Evolutionary conservation across 2,888 invertebrate species (phyloP), one percentile per base, ranked within the genome.

Genomic region (Lasioglossum villosulum): DNA sequence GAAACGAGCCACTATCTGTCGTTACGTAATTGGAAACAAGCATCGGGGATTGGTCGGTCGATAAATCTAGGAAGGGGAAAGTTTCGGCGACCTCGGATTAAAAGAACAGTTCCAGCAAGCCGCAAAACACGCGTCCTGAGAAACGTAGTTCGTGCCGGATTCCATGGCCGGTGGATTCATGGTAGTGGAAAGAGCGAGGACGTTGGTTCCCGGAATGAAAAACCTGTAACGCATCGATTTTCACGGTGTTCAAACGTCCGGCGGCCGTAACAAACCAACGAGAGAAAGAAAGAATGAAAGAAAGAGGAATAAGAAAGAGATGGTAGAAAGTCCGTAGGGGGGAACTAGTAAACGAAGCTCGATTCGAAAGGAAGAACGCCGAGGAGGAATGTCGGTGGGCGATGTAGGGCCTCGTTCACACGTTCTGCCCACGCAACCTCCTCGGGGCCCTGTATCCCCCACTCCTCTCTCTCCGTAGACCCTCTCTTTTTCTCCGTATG

Each of bases 391-490:
- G 48, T 63, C 56, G 74, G 52, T 66, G 39, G 80, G 59, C 59
- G 63, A 73, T 74, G 70, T 77, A 48, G 66, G 81, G 75, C 63
- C 76, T 45, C 78, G 78, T 89, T 89, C 89, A 86, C 87, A 89
- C 84, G 80, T 78, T 90, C 83, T 86, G 80, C 90, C 88, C 88
- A 86, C 88, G 90, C 90, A 86, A 70, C 70, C 86, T 56, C 73
- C 80, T 74, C 59, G 66, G 42, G 66, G 52, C 75, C 34, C 37
- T 30, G 0, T 12, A 3, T 42, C 12, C 42, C 56, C 34, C 14
- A 5, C 19, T 23, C n/a, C 42, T 12, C 59, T 56, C 59, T 30
- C 80, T n/a, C 34, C 34, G 10, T 30, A 19, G 30, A n/a, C 34
- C 16, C 42, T 45, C 30, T 78, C 52, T 81, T 71, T 71, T 52